These are phyloP conservation scores for Elephantulus edwardii DNA, from an alignment of 2,113 vertebrate genomes.

Conservation along the genomic window DNA sequence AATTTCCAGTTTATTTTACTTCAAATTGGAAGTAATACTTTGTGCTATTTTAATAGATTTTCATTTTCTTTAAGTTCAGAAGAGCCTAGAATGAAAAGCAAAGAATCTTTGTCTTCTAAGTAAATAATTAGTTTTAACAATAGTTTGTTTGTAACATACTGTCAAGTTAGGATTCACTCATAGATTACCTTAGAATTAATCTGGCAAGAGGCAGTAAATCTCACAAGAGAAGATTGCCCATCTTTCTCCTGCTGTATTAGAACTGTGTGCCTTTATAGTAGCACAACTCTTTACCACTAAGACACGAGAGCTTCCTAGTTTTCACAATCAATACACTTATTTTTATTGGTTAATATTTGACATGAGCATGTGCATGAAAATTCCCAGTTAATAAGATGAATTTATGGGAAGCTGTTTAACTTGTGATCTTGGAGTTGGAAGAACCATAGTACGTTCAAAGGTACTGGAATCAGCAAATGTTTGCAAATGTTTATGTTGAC, in stretches of 20 bases:
- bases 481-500: background rate
- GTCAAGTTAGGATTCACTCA: no score
- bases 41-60: background rate
- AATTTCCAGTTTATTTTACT: background rate
- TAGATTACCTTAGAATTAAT: no score
- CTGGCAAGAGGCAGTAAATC: no score
- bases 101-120: background rate
- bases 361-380: background rate
- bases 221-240: no score
- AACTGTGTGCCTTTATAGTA: no score
- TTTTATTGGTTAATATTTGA: background rate
- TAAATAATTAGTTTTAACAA: background rate
- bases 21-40: background rate
- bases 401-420: background rate
- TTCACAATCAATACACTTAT: background rate
- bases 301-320: no score
- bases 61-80: background rate
- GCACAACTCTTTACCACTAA: no score
- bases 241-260: no score
- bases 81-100: background rate
- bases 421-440: background rate
- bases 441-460: background rate
- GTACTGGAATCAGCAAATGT: background rate
- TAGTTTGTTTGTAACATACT: no score
- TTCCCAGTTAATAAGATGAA: background rate